Conservation (phyloP, 1,140 invertebrate genomes). For the Diabrotica virgifera region DNA sequence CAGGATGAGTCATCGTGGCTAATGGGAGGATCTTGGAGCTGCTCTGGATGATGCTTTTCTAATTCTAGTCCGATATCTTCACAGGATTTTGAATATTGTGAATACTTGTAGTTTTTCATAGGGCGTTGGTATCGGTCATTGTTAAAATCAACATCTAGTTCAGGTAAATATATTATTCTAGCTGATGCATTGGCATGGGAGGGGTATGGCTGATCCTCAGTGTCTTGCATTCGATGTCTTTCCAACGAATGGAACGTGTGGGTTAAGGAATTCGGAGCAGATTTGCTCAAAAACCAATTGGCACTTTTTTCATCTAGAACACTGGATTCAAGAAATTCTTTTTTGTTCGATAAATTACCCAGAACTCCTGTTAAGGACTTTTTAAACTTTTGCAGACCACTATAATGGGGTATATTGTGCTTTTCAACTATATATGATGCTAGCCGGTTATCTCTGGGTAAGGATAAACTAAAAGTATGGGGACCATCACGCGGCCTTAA, state of each 20-base stretch:
- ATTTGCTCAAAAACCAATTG: constrained; percentile 76
- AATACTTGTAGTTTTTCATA: constrained; percentile 8
- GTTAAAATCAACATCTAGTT: constrained; percentile 49
- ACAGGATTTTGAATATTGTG: constrained; percentile 47
- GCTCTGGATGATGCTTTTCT: constrained; percentile 15
- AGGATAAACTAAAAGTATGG: constrained; percentile 69
- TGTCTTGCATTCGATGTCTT: constrained; percentile 29
- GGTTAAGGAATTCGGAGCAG: constrained; percentile 73
- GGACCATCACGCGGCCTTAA: constrained; percentile 41
- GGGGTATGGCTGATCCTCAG: constrained; percentile 18
- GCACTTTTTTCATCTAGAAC: constrained; percentile 49
- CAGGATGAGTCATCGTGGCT: constrained; percentile 23
- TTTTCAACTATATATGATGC: constrained; percentile 40
- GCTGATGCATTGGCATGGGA: constrained; percentile 51
- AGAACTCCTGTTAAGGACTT: constrained; percentile 67
- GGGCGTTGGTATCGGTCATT: background rate
- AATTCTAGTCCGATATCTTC: constrained; percentile 45
- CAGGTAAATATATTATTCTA: constrained; percentile 78
- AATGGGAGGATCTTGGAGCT: constrained; percentile 39
- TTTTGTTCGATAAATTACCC: constrained; percentile 42
- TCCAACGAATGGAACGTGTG: constrained; percentile 52
- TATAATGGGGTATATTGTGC: constrained; percentile 52
- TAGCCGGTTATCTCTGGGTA: constrained; percentile 63
- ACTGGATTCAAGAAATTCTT: constrained; percentile 34
- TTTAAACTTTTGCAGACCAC: constrained; percentile 65